phyloP scores from a whole-genome alignment of 2,113 vertebrate species.

The Prunella himalayana region DNA sequence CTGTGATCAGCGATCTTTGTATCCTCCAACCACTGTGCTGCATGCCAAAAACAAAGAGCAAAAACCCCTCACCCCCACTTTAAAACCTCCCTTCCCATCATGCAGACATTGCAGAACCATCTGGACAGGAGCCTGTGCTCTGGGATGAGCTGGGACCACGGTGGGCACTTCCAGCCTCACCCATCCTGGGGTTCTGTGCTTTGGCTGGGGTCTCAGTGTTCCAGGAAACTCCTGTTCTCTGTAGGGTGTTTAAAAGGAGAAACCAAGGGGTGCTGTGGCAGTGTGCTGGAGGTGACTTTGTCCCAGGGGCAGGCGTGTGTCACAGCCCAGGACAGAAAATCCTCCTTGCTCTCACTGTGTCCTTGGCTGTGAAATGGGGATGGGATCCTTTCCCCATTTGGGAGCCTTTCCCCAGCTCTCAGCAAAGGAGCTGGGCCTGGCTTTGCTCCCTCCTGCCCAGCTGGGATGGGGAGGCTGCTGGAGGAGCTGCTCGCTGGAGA shows the following conservation, averaged over 20 bases:
- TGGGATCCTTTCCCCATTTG: too few species aligned
- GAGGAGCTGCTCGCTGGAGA: neutral
- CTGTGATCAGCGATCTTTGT: neutral
- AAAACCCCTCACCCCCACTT: fast-evolving
- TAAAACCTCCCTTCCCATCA: fast-evolving
- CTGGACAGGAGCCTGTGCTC: fast-evolving
- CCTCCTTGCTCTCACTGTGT: fast-evolving
- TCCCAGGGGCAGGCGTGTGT: neutral
- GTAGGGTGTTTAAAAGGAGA: neutral
- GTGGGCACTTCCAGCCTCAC: neutral
- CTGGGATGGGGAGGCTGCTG: neutral
- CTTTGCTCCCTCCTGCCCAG: neutral
- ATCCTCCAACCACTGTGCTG: neutral
- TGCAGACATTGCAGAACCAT: neutral
- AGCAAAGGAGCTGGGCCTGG: fast-evolving
- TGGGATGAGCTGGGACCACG: neutral
- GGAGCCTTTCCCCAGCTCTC: too few species aligned
- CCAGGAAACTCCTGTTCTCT: fast-evolving
- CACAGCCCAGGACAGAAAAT: neutral
- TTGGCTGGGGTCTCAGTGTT: fast-evolving
- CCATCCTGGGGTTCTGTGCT: fast-evolving
- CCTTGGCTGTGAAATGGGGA: too few species aligned
- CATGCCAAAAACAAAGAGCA: neutral
- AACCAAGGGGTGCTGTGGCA: fast-evolving
- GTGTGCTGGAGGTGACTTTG: fast-evolving